A percentile compares a stretch with the other conserved stretches of the same genome.
Evolutionary conservation across 2,888 invertebrate genomes (phyloP).

Genomic region (Thyatira batis): DNA sequence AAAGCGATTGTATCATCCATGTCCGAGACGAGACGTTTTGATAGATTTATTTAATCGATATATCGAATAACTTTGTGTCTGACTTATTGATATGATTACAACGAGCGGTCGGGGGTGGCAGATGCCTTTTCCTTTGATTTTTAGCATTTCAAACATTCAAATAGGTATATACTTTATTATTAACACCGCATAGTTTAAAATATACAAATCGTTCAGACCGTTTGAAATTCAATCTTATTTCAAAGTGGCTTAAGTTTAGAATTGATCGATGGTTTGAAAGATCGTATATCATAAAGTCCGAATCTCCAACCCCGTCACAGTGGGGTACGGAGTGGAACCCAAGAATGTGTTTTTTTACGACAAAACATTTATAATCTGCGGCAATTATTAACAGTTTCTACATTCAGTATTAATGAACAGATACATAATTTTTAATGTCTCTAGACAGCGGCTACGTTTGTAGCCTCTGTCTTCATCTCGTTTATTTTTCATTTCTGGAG

Average conservation of each 20-base stretch:
- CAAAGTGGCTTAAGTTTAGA: conserved; percentile 9
- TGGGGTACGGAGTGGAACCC: conserved; percentile 58
- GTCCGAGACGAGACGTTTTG: conserved; percentile 35
- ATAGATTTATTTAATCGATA: conserved; percentile 39
- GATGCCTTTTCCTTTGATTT: conserved; percentile 51
- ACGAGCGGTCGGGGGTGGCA: conserved; percentile 63
- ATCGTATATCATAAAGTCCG: conserved; percentile 48
- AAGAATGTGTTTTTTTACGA: conserved; percentile 70
- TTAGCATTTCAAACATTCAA: conserved; percentile 37
- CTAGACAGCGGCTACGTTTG: conserved; percentile 37
- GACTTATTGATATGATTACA: conserved; percentile 56
- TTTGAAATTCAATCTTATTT: conserved; percentile 18
- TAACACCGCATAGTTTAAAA: conserved; percentile 34
- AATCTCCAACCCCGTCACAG: conserved; percentile 61
- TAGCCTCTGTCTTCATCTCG: conserved; percentile 8
- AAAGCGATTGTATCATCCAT: conserved; percentile 21
- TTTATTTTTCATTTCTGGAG: background rate
- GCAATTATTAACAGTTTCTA: conserved; percentile 69
- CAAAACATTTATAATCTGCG: conserved; percentile 56
- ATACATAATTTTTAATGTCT: conserved; percentile 61
- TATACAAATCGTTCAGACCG: conserved; percentile 11
- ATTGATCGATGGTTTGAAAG: conserved; percentile 14
- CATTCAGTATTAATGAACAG: conserved; percentile 69
- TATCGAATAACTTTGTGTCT: conserved; percentile 44
- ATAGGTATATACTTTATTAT: conserved; percentile 45